Base-by-base conservation (phyloP, 1,140 invertebrate genomes). In the Zaprionus gabonicus region DNA sequence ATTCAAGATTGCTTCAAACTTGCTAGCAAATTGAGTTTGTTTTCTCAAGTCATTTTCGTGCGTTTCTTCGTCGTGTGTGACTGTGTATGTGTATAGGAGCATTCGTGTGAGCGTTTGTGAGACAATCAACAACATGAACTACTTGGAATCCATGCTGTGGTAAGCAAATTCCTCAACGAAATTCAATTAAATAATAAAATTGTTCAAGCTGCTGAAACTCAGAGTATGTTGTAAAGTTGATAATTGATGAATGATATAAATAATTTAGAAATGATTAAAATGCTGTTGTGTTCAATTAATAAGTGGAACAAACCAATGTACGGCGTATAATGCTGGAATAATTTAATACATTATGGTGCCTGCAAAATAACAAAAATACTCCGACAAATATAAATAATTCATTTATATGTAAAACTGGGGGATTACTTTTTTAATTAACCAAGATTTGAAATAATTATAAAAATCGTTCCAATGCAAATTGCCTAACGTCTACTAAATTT, bases 101-200 rank as follows among this genome's bases (percentile, higher is more conserved):
- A 44, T 53, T 55, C 34, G 23, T 31, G 53, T 34, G 38, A 9
- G 28, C 7, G 28, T 31, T 31, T 58, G 51, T 5, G 4, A 41
- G 59, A 58, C 23, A 64, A 75, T n/a, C n/a, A 56, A 20, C 65
- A 75, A 59, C 20, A 91, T 91, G 87, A 91, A 91, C 63, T 91
- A 91, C 68, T 69, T 91, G 66, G 87, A 91, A 57, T 79, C 87
- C 17, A 80, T 91, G 71, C 59, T 81, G 38, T 92, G 85, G 85
- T 90, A 90, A 88, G 85, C 15, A 25, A 73, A 46, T 17, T 51
- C 20, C 28, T 46, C 15, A 49, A 59, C 2, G 4, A 36, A 62
- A 70, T 62, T 12, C 25, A 70, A 70, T 70, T 62, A 70, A 53
- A 53, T 46, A 46, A 49, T 13, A 13, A 23, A 41, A 44, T 44